Evolutionary conservation across 1,140 invertebrate species (phyloP).

Genomic region (Caenorhabditis tropicalis): DNA sequence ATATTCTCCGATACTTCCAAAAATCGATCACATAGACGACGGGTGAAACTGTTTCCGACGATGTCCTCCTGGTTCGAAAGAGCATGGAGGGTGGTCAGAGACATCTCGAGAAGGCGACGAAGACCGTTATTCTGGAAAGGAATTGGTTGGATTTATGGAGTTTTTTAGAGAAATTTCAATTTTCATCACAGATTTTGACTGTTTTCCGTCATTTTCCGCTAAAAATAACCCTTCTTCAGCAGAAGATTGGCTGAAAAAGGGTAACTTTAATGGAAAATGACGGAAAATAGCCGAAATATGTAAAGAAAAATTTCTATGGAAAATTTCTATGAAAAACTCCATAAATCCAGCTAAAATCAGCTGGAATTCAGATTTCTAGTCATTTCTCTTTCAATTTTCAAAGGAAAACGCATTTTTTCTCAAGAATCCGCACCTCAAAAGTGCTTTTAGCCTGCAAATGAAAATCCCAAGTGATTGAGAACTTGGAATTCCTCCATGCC

Average conservation of each 20-base stretch:
- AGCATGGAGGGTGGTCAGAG: conserved; percentile 8
- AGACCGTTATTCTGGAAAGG: conserved; percentile 43
- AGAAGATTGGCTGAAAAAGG: too few species aligned
- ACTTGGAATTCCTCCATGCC: conserved; percentile 55
- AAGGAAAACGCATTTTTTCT: too few species aligned
- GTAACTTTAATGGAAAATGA: too few species aligned
- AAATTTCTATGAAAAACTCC: too few species aligned
- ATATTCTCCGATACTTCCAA: conserved; percentile 50
- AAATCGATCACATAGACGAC: conserved; percentile 33
- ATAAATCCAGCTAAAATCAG: too few species aligned
- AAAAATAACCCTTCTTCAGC: neutral
- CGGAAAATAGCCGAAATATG: too few species aligned
- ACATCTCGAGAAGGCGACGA: conserved; percentile 44
- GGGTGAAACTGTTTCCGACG: conserved; percentile 21
- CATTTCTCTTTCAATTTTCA: too few species aligned
- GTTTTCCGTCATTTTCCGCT: neutral
- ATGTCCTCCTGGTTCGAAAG: conserved; percentile 41
- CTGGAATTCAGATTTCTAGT: too few species aligned
- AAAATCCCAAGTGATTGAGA: conserved; percentile 57
- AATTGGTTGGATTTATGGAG: neutral
- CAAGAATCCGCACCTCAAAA: conserved; percentile 47
- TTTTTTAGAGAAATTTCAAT: neutral
- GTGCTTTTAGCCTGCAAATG: conserved; percentile 51
- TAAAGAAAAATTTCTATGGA: too few species aligned
- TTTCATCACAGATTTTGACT: neutral